These are phyloP conservation scores for Matsumurasca onukii DNA, from an alignment of 1,140 invertebrate genomes.

Conservation along the genomic window DNA sequence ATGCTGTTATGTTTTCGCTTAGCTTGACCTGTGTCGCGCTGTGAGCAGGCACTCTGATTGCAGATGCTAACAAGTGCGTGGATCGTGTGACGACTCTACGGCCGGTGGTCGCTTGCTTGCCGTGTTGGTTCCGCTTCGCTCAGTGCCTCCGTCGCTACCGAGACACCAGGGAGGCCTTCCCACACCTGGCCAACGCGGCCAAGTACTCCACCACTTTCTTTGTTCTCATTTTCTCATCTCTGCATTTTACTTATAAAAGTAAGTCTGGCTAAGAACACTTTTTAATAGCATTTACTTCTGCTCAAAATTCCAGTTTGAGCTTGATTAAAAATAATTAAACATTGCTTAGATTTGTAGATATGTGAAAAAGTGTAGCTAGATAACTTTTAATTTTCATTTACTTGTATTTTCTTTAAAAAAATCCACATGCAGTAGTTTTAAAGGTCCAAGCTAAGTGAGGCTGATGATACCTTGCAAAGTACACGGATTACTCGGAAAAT, in stretches of 20 bases:
- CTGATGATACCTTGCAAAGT: no score
- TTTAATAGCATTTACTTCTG: no score
- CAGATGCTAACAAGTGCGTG: conserved; percentile 50
- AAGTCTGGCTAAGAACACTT: no score
- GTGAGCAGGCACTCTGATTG: conserved; percentile 20
- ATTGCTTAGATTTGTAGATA: no score
- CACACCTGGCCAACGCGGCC: conserved; percentile 94
- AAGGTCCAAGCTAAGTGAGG: no score
- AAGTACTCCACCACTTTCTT: conserved; percentile 99
- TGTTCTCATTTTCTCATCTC: conserved; percentile 83
- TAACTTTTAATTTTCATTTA: no score
- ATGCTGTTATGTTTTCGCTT: conserved; percentile 17
- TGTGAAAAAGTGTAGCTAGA: no score
- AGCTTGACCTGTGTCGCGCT: conserved; percentile 15
- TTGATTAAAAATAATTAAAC: no score
- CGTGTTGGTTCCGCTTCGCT: conserved; percentile 97
- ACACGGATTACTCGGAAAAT: no score
- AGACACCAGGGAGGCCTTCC: conserved; percentile 87
- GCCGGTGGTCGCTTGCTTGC: conserved; percentile 85
- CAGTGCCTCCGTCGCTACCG: conserved; percentile 95
- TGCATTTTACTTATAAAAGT: conserved; percentile 67
- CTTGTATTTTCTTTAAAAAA: no score
- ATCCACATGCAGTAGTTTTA: no score
- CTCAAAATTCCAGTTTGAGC: no score
- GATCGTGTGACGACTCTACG: conserved; percentile 60